Evolutionary conservation across 2,888 invertebrate species (phyloP).

Genomic region (Campoplex capitator): DNA sequence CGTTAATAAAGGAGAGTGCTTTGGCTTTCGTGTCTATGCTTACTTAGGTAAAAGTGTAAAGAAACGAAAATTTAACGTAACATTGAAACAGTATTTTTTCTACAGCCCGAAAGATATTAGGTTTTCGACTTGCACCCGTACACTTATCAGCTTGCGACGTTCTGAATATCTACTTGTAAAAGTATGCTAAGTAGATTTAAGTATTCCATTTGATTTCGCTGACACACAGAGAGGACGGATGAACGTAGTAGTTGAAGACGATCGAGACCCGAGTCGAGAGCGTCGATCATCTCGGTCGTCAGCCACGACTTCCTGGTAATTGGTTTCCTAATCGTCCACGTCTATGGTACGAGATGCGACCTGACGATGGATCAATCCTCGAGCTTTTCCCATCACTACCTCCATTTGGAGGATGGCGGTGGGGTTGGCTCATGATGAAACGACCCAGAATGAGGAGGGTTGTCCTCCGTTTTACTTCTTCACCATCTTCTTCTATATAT

Average conservation of each 20-base stretch:
- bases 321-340: conserved; percentile 51
- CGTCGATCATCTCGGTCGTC: conserved; percentile 42
- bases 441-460: conserved; percentile 7
- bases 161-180: conserved; percentile 24
- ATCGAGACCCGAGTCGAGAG: background rate
- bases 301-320: conserved; percentile 46
- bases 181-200: background rate
- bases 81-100: background rate
- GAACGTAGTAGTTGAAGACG: background rate
- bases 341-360: conserved; percentile 3
- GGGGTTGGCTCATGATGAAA: conserved; percentile 27
- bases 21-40: background rate
- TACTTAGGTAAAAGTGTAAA: background rate
- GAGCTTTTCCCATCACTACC: conserved; percentile 11
- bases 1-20: background rate
- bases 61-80: background rate
- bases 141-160: background rate
- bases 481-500: background rate
- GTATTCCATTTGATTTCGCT: conserved; percentile 8
- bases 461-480: background rate
- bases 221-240: background rate
- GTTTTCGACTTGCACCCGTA: background rate
- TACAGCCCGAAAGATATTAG: background rate
- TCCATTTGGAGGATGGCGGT: background rate
- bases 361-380: conserved; percentile 37